Evolutionary conservation across 2,888 invertebrate genomes (phyloP), one percentile per base, ranked within the genome.

Genomic region (Xestobium rufovillosum): DNA sequence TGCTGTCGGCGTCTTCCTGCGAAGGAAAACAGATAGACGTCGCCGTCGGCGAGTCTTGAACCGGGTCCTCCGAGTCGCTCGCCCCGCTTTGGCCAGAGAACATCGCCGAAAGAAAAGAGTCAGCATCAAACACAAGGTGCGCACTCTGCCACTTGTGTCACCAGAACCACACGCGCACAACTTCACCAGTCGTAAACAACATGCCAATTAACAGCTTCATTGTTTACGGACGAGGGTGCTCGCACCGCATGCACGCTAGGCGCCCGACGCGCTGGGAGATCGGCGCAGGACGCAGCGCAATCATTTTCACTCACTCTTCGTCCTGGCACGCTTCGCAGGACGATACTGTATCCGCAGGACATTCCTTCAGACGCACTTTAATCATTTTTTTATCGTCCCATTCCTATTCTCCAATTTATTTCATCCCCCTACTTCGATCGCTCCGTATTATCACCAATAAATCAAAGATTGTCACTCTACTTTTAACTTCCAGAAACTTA

Each of bases 191-290:
- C 26, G 34, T 36, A 39, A 43, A 43, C 39, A 42, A 40, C 43
- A 43, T 40, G 39, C 42, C 41, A 45, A 47, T 45, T 45, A 43
- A 37, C 42, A 43, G 38, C 44, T 45, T 47, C 47, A 45, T 49
- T 49, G 42, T 49, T 45, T 45, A 47, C 42, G 37, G 41, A 45
- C 43, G 43, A 45, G 43, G 42, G 39, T 30, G 41, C 41, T 36
- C 36, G 35, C 47, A 47, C 45, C 41, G 37, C 42, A 40, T 41
- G 32, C 38, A 41, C 34, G 42, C 40, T 48, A 40, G 30, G 39
- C 43, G 44, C 42, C 39, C 36, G 41, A 36, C 42, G 39, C 45
- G 42, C 39, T 39, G 44, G 44, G 44, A 40, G 39, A 34, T 41
- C 47, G 49, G 47, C 41, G 44, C 42, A 49, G 41, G 49, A 47